Conservation (phyloP, 2,797 vertebrate species). For the Oreochromis grahami region DNA sequence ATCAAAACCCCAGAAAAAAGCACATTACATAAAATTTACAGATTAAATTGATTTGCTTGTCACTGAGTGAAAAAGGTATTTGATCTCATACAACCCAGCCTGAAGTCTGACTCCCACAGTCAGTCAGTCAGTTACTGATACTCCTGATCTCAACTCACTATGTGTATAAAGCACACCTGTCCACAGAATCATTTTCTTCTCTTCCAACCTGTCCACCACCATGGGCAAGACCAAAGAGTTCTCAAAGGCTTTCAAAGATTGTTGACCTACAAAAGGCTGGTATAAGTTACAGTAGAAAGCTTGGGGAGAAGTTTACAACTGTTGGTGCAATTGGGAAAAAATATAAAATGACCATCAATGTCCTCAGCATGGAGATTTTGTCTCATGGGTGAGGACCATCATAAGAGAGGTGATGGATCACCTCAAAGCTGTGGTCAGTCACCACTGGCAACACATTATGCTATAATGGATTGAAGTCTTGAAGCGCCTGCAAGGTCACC, state of each 20-base stretch:
- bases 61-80: neutral
- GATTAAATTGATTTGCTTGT: neutral
- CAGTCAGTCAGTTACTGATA: neutral
- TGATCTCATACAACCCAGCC: neutral
- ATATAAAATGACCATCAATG: neutral
- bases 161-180: neutral
- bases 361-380: neutral
- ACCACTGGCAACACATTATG: neutral
- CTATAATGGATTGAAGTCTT: neutral
- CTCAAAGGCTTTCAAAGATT: neutral
- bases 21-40: neutral
- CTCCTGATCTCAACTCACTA: neutral
- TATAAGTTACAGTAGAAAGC: neutral
- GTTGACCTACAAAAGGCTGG: neutral
- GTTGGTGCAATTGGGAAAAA: neutral
- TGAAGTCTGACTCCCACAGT: neutral
- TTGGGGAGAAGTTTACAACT: neutral
- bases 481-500: fast-evolving
- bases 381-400: neutral
- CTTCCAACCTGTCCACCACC: neutral
- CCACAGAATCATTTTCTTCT: neutral
- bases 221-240: neutral
- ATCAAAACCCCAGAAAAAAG: neutral
- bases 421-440: neutral
- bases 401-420: neutral